phyloP scores from a whole-genome alignment of 2,113 vertebrate genomes.

The Catharus bicknelli region DNA sequence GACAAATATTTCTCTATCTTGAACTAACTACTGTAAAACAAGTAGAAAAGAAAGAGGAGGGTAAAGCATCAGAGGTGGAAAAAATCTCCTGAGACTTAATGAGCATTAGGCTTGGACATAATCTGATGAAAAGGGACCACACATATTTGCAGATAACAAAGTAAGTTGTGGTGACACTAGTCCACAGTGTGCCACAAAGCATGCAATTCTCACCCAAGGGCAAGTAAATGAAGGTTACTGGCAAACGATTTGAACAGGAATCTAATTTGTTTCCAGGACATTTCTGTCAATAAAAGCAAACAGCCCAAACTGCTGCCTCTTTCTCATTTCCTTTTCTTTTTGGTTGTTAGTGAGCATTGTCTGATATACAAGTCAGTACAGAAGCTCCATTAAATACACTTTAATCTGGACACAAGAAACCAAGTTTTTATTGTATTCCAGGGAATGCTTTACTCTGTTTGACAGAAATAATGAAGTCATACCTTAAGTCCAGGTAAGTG shows the following conservation, averaged over 20 bases:
- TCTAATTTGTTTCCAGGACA: background rate
- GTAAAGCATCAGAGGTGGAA: background rate
- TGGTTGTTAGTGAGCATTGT: accelerated
- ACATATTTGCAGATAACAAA: background rate
- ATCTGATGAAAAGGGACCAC: background rate
- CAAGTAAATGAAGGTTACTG: background rate
- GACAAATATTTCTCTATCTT: background rate
- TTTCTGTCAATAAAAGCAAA: background rate
- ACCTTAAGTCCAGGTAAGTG: background rate
- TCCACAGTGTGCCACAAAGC: accelerated
- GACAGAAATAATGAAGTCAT: background rate
- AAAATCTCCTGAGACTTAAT: background rate
- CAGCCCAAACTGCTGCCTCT: background rate
- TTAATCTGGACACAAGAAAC: background rate
- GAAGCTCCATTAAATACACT: background rate
- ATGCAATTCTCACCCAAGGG: background rate
- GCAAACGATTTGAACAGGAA: background rate
- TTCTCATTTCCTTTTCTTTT: background rate
- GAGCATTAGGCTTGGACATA: background rate
- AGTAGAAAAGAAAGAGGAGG: background rate
- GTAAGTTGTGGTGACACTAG: background rate
- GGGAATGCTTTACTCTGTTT: background rate
- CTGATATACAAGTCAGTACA: background rate
- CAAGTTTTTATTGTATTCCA: background rate
- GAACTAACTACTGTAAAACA: background rate